Evolutionary conservation across 2,888 invertebrate species (phyloP), one percentile per base, ranked within the genome.

Genomic region (Cantharis flavilabris): DNA sequence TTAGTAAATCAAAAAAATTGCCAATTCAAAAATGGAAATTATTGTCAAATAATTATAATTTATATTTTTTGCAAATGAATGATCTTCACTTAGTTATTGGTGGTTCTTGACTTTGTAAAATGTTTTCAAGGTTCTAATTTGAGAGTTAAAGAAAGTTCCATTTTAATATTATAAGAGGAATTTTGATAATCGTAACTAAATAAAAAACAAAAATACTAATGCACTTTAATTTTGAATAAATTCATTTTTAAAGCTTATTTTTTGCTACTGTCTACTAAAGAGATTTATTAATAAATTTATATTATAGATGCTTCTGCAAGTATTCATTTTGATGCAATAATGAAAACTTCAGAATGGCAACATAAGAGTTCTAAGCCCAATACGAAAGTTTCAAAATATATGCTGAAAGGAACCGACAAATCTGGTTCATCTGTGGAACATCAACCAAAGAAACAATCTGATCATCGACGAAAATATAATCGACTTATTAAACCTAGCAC

Each of bases 301-400:
- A 71, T 86, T 86, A 0, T 88, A 95, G 95, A 95, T 88, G 90
- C 94, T 70, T 89, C 92, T 5, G 91, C 92, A 73, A 90, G 91
- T 67, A 87, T 92, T 77, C 95, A 95, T 88, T 89, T 94, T 85
- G 92, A 94, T 75, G 93, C 94, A 80, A 91, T 94, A 82, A 91
- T 93, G 89, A 93, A 94, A 82, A 93, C 94, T 82, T 89, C 93
- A 75, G 96, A 96, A 86, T 96, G 96, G 95, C 95, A 96, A 83
- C 93, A 93, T 85, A 92, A 92, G 84, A 90, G 92, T 86, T 86
- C 91, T 70, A 88, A 90, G 79, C 87, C 88, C n/a, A 84, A 80
- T 64, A 84, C 88, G 82, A 89, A 89, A 79, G 82, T 87, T 16
- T 80, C 86, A 71, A 88, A 88, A 81, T 83, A 85, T 65, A 76